Evolutionary conservation across 1,140 invertebrate genomes (phyloP).

Genomic region (Bombus confusus): DNA sequence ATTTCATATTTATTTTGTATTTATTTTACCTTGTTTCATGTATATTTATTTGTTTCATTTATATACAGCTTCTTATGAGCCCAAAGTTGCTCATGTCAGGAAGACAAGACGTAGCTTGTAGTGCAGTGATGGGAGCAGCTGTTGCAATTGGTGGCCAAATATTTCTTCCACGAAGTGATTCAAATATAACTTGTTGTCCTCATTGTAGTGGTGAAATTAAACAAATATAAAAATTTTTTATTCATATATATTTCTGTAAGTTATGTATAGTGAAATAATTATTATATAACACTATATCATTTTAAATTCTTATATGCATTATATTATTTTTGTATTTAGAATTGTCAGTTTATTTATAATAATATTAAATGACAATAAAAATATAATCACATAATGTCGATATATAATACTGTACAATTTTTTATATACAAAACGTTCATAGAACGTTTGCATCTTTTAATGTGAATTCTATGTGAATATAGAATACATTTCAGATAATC

Average conservation of each 20-base stretch:
- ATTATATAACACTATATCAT: background rate
- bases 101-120: slow-evolving; percentile 81
- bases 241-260: background rate
- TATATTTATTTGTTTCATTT: slow-evolving; percentile 11
- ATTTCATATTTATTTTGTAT: slow-evolving; percentile 2
- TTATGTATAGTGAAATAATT: background rate
- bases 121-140: slow-evolving; percentile 82
- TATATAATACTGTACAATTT: background rate
- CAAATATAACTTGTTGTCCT: slow-evolving; percentile 76
- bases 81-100: slow-evolving; percentile 79
- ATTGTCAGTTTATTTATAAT: slow-evolving; percentile 20
- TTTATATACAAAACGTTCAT: background rate
- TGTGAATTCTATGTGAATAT: no score
- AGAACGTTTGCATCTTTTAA: no score
- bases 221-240: slow-evolving; percentile 73
- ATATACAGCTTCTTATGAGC: slow-evolving; percentile 75
- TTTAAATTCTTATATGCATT: background rate
- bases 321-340: slow-evolving; percentile 40
- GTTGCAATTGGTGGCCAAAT: slow-evolving; percentile 80
- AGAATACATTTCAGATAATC: background rate
- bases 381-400: background rate
- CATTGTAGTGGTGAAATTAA: slow-evolving; percentile 82
- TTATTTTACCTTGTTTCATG: slow-evolving; percentile 11
- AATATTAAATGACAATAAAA: slow-evolving; percentile 41
- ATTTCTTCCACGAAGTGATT: slow-evolving; percentile 72